phyloP scores from a whole-genome alignment of 2,888 invertebrate species.

The Theristus sp. region DNA sequence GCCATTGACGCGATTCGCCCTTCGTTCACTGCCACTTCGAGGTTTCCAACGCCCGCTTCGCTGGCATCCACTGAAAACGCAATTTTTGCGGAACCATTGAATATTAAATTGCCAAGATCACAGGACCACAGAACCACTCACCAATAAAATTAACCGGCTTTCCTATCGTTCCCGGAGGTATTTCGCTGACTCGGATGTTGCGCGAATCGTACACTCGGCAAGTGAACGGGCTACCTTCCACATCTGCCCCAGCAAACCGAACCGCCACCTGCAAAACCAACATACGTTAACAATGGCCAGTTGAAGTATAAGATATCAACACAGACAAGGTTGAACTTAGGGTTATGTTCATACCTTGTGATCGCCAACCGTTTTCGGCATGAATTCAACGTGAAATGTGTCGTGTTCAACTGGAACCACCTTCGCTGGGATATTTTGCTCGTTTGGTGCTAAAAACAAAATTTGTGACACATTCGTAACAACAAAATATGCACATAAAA shows the following conservation, averaged over 20 bases:
- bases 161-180: constrained; percentile 63
- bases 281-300: too few relatives aligned
- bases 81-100: too few relatives aligned
- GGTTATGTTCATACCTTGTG: constrained; percentile 7
- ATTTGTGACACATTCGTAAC: too few relatives aligned
- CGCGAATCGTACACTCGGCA: constrained; percentile 88
- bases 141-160: constrained; percentile 73
- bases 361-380: constrained; percentile 53
- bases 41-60: constrained; percentile 90
- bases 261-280: constrained; percentile 47
- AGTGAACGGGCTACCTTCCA: constrained; percentile 82
- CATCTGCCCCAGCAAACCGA: constrained; percentile 26
- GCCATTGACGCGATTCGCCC: constrained; percentile 89
- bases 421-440: constrained; percentile 70
- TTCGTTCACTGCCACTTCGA: constrained; percentile 94
- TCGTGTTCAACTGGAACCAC: constrained; percentile 63
- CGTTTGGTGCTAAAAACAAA: constrained; percentile 58
- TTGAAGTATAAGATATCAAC: constrained; percentile 7
- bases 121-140: constrained; percentile 22
- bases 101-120: too few relatives aligned
- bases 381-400: constrained; percentile 71
- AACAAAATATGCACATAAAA: too few relatives aligned
- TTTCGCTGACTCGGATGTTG: constrained; percentile 58
- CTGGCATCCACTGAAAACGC: constrained; percentile 57
- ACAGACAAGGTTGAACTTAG: too few relatives aligned